Evolutionary conservation across 2,888 invertebrate genomes (phyloP), one percentile per base, ranked within the genome.

Genomic region (Synergus gifuensis): DNA sequence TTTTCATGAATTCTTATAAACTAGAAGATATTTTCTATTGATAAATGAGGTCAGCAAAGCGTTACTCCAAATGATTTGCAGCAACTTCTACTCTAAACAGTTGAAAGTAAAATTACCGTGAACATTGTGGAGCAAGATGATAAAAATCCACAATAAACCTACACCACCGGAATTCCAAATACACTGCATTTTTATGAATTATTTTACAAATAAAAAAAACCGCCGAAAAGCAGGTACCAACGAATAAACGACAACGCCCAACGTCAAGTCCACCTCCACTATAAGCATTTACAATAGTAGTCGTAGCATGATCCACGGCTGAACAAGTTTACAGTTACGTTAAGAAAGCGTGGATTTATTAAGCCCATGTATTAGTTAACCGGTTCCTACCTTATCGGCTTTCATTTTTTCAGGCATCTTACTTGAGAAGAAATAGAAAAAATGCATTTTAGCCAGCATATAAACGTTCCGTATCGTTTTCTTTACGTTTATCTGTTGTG

Each of bases 181-280:
- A n/a, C 73, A 73, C 73, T 40, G 49, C 73, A 73, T 73, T n/a
- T 73, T 73, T 54, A 4, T 4, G 40, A 49, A 16, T 14, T 54
- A 73, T 69, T 28, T 28, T 49, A 16, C 18, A 49, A 16, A 36
- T 28, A 16, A 49, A 40, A 40, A 73, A 67, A 28, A n/a, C 28
- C 28, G 54, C 49, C 69, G 16, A 69, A 69, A 69, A 69, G 49
- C 69, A 69, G n/a, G 28, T 49, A 69, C 36, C n/a, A 54, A 49
- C 28, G 36, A 36, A 40, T 36, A 73, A 73, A 28, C 36, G 73
- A 54, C 73, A 73, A 73, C 73, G 73, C 73, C 73, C 73, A 73
- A 73, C 49, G 28, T 73, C n/a, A 36, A 67, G 22, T 44, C 22
- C 5, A 60, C 12, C 12, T 46, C 46, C 46, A 46, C 12, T 4